Evolutionary conservation across 2,113 vertebrate species (phyloP).

Genomic region (Colistium nudipinnis): DNA sequence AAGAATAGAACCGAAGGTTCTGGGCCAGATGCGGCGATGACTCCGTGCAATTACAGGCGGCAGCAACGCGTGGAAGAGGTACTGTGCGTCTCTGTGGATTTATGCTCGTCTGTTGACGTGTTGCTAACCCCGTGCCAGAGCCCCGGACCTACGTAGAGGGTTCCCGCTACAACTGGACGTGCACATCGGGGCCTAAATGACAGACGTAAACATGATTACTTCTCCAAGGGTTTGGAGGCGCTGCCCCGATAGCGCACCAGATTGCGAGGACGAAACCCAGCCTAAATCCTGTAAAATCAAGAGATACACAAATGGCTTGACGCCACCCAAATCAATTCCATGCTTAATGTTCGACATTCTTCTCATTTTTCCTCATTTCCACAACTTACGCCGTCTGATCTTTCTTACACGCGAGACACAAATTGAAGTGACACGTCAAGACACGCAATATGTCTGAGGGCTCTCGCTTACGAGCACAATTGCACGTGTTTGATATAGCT

Average conservation of each 20-base stretch:
- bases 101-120: constrained; percentile 28
- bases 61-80: constrained; percentile 7
- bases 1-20: constrained; percentile 22
- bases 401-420: no score
- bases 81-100: constrained; percentile 35
- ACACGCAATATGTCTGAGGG: background rate
- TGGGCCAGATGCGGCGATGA: constrained; percentile 31
- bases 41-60: constrained; percentile 47
- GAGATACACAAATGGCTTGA: background rate
- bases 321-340: background rate
- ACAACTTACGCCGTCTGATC: background rate
- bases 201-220: background rate
- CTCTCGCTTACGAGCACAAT: background rate
- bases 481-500: background rate
- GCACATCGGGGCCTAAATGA: background rate
- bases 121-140: constrained; percentile 18
- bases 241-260: background rate
- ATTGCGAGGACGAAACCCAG: background rate
- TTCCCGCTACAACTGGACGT: background rate
- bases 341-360: background rate
- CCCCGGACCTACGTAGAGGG: background rate
- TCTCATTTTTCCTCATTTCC: background rate
- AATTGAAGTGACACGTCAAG: no score
- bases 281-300: background rate
- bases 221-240: background rate